Evolutionary conservation across 2,888 invertebrate species (phyloP), one percentile per base, ranked within the genome.

Genomic region (Hypena proboscidalis): DNA sequence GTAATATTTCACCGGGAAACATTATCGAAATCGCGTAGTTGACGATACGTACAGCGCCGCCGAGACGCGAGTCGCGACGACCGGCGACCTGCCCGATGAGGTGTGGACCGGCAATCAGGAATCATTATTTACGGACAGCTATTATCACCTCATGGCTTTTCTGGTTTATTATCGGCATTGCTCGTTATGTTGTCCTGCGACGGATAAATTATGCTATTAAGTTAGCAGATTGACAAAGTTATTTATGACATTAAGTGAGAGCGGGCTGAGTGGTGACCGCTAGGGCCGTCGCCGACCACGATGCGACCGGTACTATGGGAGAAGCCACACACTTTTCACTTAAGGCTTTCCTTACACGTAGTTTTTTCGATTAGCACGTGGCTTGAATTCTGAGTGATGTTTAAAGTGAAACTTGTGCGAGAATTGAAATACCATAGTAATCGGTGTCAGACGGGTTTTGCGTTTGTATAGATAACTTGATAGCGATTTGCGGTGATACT

Each of bases 221-320:
- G 90, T 90, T 88, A 88, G 89, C 86, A 85, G 90, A 89, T 88
- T 90, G 89, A 90, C 90, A 89, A 86, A 89, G 86, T 89, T 90
- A 88, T 90, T 90, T 90, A 90, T 89, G 87, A 87, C 80, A 75
- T 83, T 83, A 81, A 85, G 85, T 80, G 83, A 81, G 83, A 80
- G 78, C 77, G 70, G 74, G 74, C 70, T 82, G 81, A 81, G 82
- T 82, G 78, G 80, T 81, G 78, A 80, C 77, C 80, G 74, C 75
- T 76, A 69, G 67, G 62, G 65, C 67, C 70, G 65, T 70, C 70
- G 72, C 57, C 48, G 51, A 50, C 31, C 51, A 36, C 31, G 42
- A 45, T 74, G 70, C 66, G 44, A 67, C 47, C 52, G 58, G 51
- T 43, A 35, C 45, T 49, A 44, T n/a, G n/a, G n/a, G n/a, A n/a